Evolutionary conservation across 2,888 invertebrate species (phyloP), one percentile per base, ranked within the genome.

Genomic region (Parochlus steinenii): DNA sequence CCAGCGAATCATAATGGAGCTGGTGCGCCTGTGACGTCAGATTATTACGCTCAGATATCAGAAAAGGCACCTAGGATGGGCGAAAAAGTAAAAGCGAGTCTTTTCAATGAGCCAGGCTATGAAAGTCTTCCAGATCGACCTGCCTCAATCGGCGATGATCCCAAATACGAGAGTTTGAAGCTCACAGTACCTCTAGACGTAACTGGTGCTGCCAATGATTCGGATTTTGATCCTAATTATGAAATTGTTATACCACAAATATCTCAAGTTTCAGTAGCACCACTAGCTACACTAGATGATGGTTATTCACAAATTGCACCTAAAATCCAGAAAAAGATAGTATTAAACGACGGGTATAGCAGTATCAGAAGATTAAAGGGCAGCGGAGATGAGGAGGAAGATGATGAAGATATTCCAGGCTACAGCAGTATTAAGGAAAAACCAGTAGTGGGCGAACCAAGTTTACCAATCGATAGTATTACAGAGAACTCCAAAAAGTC

Each of bases 191-290:
- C n/a, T n/a, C n/a, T n/a, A 12, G 33, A n/a, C 5, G 34, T 6
- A 18, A 40, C 17, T 33, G 38, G 27, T 31, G 35, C 30, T 35
- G 11, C 38, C 45, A 58, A 60, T 42, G 64, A 65, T 5, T 68
- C 68, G 0, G 74, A 73, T 45, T 67, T 69, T 4, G 81, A 81
- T 58, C 79, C 81, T 1, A 83, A 81, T 52, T 85, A 85, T 52
- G 83, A 85, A 56, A 74, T 79, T 5, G 36, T 36, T 7, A 11
- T 36, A 10, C 11, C 8, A 11, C 15, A 22, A 6, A 35, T 26
- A 20, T 35, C 35, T 11, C 29, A 30, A n/a, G 20, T 18, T 11
- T 30, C 30, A 17, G 30, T 29, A 15, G 22, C 36, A 17, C 29
- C 30, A 10, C 22, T 22, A 10, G 30, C 36, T 3, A 15, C 30